Evolutionary conservation across 2,888 invertebrate genomes (phyloP).

Genomic region (Halictus ligatus): DNA sequence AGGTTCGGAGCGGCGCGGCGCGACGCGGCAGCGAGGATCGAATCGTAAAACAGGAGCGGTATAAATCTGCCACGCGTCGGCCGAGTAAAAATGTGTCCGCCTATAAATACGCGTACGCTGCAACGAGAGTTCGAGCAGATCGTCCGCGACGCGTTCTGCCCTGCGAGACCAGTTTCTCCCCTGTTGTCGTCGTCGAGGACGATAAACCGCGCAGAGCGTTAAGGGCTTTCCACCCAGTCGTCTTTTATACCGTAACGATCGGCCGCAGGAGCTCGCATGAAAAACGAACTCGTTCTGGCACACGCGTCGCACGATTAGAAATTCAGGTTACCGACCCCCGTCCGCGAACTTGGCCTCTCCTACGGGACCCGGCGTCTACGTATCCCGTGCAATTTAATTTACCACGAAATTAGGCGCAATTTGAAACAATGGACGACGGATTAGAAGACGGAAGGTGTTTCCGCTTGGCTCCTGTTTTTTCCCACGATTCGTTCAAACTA

Average conservation of each 20-base stretch:
- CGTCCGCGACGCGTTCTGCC: slow-evolving; percentile 9
- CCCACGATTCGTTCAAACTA: no score
- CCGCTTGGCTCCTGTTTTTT: no score
- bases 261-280: not conserved
- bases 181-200: slow-evolving; percentile 1
- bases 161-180: not conserved
- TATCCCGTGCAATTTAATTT: no score
- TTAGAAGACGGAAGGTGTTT: no score
- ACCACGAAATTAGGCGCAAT: no score
- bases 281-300: not conserved
- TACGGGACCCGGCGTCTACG: no score
- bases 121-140: slow-evolving; percentile 53
- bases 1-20: not conserved
- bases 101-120: slow-evolving; percentile 45
- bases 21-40: slow-evolving; percentile 29
- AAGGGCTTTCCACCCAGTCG: not conserved
- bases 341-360: no score
- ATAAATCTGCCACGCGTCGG: slow-evolving; percentile 55
- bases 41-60: slow-evolving; percentile 36
- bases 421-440: no score
- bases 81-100: slow-evolving; percentile 49
- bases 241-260: not conserved
- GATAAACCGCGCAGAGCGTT: not conserved
- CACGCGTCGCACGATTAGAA: not conserved
- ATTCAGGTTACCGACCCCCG: not conserved